A percentile compares a stretch with the other conserved stretches of the same genome.
Conservation (phyloP, 2,888 invertebrate genomes). For the Diaperis boleti region DNA sequence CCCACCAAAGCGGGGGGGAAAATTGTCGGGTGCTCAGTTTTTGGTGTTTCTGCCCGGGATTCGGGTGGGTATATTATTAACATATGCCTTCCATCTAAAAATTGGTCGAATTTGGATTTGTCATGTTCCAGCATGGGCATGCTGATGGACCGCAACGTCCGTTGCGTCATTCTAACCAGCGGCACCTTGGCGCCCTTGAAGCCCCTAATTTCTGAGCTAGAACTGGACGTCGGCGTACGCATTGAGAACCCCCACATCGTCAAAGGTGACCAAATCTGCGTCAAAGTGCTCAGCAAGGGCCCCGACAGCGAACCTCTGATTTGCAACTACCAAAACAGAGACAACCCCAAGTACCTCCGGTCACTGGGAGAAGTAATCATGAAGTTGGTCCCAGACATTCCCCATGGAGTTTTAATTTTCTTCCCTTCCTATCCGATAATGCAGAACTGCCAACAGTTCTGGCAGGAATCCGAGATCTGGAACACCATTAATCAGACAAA, state of each 20-base stretch:
- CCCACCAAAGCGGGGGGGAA: conserved; percentile 53
- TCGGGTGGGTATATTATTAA: conserved; percentile 79
- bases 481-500: conserved; percentile 69
- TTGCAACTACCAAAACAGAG: conserved; percentile 80
- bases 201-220: conserved; percentile 90
- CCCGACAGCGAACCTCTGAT: conserved; percentile 79
- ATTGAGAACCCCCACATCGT: conserved; percentile 97
- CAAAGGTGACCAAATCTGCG: conserved; percentile 84
- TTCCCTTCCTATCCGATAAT: conserved; percentile 97
- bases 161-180: conserved; percentile 93
- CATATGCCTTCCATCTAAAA: no score
- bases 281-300: conserved; percentile 81
- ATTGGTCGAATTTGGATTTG: neutral
- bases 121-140: conserved; percentile 81
- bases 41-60: conserved; percentile 98
- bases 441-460: conserved; percentile 83
- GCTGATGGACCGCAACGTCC: conserved; percentile 82
- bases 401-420: conserved; percentile 94
- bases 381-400: conserved; percentile 86
- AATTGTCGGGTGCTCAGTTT: conserved; percentile 84
- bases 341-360: conserved; percentile 83
- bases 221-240: conserved; percentile 81
- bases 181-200: conserved; percentile 95
- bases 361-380: conserved; percentile 87
- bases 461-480: conserved; percentile 91